Percentiles rank a stretch among this genome's conserved stretches.
phyloP scores from a whole-genome alignment of 2,113 vertebrate species.

The Coracopsis vasa region DNA sequence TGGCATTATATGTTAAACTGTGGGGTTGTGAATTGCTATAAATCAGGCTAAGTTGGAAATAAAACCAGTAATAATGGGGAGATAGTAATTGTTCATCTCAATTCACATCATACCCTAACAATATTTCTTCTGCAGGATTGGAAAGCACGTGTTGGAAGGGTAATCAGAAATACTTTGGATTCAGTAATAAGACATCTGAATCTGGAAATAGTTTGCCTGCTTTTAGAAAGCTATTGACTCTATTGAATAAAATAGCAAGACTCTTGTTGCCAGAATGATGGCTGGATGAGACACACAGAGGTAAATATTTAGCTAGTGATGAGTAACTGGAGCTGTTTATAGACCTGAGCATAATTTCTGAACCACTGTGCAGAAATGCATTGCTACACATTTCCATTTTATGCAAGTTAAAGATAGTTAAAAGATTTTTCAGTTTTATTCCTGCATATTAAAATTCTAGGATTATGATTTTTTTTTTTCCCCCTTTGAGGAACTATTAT shows the following conservation, averaged over 20 bases:
- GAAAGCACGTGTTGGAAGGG: background rate
- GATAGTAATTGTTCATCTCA: background rate
- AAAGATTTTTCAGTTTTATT: background rate
- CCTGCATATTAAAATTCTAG: background rate
- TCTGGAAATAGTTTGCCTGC: background rate
- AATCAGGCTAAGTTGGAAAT: background rate
- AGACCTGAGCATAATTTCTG: background rate
- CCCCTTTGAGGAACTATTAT: background rate
- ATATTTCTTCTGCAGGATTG: background rate
- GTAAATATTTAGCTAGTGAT: background rate
- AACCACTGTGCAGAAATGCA: background rate
- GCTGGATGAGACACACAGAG: background rate
- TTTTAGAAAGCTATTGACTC: background rate
- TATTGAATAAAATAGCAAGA: background rate
- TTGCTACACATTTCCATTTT: background rate
- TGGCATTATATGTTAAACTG: fast-evolving
- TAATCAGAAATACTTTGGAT: background rate
- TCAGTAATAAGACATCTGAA: background rate
- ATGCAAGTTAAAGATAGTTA: background rate
- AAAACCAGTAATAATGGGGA: background rate
- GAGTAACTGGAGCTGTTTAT: background rate
- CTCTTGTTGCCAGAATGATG: background rate
- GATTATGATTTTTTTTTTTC: background rate
- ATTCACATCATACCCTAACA: background rate
- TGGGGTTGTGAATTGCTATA: background rate